Base-by-base conservation (phyloP, 2,888 invertebrate species). In the Carcina quercana region DNA sequence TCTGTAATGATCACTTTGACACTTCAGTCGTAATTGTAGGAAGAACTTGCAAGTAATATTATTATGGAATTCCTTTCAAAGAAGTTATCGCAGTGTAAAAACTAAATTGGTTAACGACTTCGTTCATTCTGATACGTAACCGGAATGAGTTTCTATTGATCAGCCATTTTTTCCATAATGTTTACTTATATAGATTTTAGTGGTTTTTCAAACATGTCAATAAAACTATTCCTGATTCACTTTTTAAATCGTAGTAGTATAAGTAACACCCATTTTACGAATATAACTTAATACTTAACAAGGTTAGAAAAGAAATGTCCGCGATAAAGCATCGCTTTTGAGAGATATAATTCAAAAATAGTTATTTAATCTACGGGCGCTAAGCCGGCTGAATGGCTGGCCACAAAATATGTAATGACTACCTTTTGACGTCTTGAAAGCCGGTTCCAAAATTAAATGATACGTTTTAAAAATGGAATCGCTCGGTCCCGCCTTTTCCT, bases 401-500 rank as follows among this genome's bases (percentile, higher is more conserved):
- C 74, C 72, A 71, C 74, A 76, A 79, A 79, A 80, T 69, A 64
- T 71, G 74, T 83, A 83, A 83, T 83, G 69, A 83, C 79, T 78
- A 76, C 80, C 82, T 80, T 78, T 74, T 80, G 82, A 80, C 82
- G 78, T 76, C 74, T 79, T 70, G 76, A 78, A 65, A 79, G 82
- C 82, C 76, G 75, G 83, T 80, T 83, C 70, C 74, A 69, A 82
- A 80, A 79, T 82, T 80, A 82, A 83, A 83, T 83, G 76, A 83
- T 82, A 82, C 78, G 78, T 83, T 83, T 82, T 73, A 78, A 82
- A 82, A 83, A 80, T 82, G 83, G 79, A 82, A 83, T 82, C 79
- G 79, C 74, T 76, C 71, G 49, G 76, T 65, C 79, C 82, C 82
- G 82, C 82, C 82, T 78, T 78, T 79, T 74, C 70, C 73, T 65